phyloP scores from a whole-genome alignment of 2,888 invertebrate species.

The Girardia tigrina region DNA sequence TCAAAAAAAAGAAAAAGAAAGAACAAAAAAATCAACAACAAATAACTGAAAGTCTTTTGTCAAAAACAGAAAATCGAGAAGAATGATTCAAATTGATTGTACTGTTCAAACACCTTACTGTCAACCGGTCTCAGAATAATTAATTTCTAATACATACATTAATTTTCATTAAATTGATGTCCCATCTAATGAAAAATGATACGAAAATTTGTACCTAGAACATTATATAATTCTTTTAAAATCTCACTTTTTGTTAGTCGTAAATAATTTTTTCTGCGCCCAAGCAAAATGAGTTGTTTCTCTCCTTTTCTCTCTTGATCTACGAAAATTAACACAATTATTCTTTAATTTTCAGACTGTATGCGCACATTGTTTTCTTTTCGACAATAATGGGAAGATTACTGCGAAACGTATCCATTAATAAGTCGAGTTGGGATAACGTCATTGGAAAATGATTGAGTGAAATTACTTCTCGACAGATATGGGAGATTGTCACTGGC shows the following conservation, averaged over 20 bases:
- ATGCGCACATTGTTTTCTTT: conserved; percentile 18
- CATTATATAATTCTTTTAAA: background rate
- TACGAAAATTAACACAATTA: background rate
- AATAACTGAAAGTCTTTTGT: no score
- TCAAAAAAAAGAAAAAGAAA: no score
- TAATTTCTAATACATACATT: background rate
- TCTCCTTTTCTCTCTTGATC: background rate
- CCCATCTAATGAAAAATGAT: background rate
- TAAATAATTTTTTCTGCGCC: background rate
- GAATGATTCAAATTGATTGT: background rate
- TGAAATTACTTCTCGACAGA: background rate
- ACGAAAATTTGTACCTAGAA: conserved; percentile 9
- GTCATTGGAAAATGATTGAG: conserved; percentile 8
- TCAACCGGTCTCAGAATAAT: background rate
- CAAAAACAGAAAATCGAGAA: no score
- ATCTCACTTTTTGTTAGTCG: background rate
- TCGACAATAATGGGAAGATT: conserved; percentile 23
- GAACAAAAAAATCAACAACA: no score
- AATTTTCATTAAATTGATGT: background rate
- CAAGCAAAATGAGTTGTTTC: conserved; percentile 20
- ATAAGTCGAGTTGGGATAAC: background rate
- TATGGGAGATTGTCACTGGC: background rate
- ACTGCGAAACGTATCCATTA: conserved; percentile 15
- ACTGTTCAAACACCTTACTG: background rate
- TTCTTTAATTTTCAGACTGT: background rate